phyloP scores from a whole-genome alignment of 2,888 invertebrate species.

The Crematogaster levior region DNA sequence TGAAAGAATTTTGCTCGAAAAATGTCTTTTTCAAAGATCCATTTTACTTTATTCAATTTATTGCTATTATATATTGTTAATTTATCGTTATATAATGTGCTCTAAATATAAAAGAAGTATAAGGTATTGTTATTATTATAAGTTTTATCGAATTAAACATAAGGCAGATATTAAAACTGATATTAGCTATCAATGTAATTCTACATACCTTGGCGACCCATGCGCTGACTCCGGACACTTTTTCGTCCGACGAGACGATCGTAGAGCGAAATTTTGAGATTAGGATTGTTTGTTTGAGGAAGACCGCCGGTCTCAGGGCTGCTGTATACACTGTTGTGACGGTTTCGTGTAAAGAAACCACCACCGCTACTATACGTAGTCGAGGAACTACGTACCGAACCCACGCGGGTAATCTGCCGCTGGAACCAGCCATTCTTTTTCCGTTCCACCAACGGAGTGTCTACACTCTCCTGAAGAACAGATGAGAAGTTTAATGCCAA shows the following conservation, averaged over 20 bases:
- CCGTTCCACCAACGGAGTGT: slow-evolving; percentile 94
- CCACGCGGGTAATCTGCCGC: slow-evolving; percentile 94
- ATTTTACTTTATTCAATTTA: neutral
- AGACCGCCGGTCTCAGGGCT: slow-evolving; percentile 86
- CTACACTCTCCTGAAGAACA: slow-evolving; percentile 92
- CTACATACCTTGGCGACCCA: slow-evolving; percentile 89
- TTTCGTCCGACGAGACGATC: slow-evolving; percentile 94
- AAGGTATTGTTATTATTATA: neutral
- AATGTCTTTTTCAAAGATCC: neutral
- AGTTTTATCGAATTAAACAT: neutral
- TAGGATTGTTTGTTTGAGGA: slow-evolving; percentile 83
- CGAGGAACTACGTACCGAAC: slow-evolving; percentile 92
- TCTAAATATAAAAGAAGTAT: neutral
- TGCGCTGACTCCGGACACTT: slow-evolving; percentile 90
- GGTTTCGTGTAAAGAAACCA: slow-evolving; percentile 91
- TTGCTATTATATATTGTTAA: too few relatives aligned
- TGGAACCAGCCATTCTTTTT: slow-evolving; percentile 94
- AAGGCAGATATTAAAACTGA: neutral
- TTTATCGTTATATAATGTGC: neutral
- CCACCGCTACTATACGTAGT: slow-evolving; percentile 94
- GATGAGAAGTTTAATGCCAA: too few relatives aligned
- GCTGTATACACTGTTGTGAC: slow-evolving; percentile 91
- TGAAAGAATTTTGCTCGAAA: neutral
- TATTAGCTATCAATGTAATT: neutral
- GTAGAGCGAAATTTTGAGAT: slow-evolving; percentile 93